Base-by-base conservation (phyloP, 1,140 invertebrate genomes). In the Lordiphosa mommai region DNA sequence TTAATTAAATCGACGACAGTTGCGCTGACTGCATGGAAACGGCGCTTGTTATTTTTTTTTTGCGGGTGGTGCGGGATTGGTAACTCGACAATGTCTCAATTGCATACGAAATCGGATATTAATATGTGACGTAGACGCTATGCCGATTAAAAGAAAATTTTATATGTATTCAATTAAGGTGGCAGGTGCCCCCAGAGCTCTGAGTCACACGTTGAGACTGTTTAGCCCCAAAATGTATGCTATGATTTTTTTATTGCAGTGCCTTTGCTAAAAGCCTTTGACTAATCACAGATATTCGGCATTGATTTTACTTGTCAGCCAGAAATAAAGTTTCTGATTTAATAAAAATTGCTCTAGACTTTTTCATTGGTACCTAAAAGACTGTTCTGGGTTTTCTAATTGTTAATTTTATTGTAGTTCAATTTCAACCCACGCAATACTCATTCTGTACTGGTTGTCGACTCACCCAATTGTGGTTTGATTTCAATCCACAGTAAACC, bases 1-100 rank as follows among this genome's bases (percentile, higher is more conserved):
- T 82, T 82, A 82, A 82, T 84, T 82, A 64, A 84, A 84, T 82
- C 55, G 77, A 60, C 61, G 59, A 80, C 50, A 56, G 59, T 47
- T 38, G 17, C 34, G 27, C 27, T 34, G 58, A 40, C 63, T 56
- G 56, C 49, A 60, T 68, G 60, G 63, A 20, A 68, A 68, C 41
- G 36, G 46, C 63, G 47, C 52, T 68, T 68, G 65, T 67, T 52
- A 40, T 53, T 50, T 52, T 49, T 23, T 23, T 40, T 3, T 16
- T 9, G 36, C 2, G 30, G 30, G 1, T 5, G 36, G 36, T 7
- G 17, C 17, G n/a, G n/a, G n/a, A 23, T 44, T 46, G 40, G 27
- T 43, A 43, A n/a, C 10, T 10, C 33, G 5, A 27, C 50, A 64
- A 52, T 57, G 33, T 66, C 61, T 67, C 40, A 67, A 68, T 60